These are phyloP conservation scores for Platypus cylindrus DNA, from an alignment of 2,888 invertebrate species.

Conservation along the genomic window DNA sequence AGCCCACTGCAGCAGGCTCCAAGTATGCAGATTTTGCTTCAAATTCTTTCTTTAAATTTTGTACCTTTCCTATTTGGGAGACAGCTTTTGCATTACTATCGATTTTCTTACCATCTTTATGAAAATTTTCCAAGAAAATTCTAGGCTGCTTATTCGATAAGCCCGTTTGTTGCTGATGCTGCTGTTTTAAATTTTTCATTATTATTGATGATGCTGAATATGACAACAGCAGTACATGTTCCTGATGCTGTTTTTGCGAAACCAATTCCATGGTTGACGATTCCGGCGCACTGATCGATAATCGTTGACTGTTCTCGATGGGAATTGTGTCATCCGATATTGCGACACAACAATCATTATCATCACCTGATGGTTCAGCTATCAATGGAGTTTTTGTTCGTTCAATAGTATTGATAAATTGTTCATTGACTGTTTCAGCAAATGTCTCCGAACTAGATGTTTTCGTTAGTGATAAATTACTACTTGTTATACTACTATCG, in stretches of 20 bases:
- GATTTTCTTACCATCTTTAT: conserved; percentile 24
- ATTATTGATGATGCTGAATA: conserved; percentile 27
- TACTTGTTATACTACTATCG: conserved; percentile 18
- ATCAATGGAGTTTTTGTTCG: conserved; percentile 18
- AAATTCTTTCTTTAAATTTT: conserved; percentile 77
- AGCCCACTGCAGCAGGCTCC: no score
- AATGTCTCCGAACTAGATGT: conserved; percentile 32
- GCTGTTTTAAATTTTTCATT: conserved; percentile 11
- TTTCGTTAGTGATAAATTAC: conserved; percentile 19
- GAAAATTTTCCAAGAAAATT: conserved; percentile 38
- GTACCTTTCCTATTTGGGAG: conserved; percentile 55
- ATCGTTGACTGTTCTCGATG: conserved; percentile 28
- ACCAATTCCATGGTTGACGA: conserved; percentile 36
- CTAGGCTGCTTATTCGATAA: conserved; percentile 43
- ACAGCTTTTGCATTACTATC: conserved; percentile 29
- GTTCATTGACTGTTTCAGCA: conserved; percentile 25
- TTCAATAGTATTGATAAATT: conserved; percentile 23
- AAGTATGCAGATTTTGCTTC: conserved; percentile 65
- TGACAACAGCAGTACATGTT: conserved; percentile 29
- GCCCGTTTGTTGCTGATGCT: no score
- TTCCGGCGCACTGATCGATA: conserved; percentile 52
- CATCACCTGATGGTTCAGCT: no score
- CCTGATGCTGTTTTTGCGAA: no score
- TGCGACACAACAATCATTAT: conserved; percentile 41
- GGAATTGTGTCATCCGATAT: conserved; percentile 41